Percentiles rank a stretch among this genome's conserved stretches.
Evolutionary conservation across 2,797 vertebrate genomes (phyloP).

Genomic region (Sebastes oblongus): DNA sequence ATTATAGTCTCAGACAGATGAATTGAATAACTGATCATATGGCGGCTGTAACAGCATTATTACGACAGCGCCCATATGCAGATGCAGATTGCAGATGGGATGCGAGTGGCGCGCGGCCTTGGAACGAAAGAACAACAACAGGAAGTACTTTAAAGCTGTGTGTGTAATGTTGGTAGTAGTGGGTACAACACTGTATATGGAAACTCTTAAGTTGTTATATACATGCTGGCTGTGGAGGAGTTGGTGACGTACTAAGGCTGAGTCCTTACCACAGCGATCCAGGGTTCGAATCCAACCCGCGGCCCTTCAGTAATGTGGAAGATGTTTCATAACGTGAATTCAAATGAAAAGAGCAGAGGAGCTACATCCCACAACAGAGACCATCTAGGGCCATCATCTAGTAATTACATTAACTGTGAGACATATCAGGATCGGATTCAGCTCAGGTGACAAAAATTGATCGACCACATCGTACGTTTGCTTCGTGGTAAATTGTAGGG

Average conservation of each 20-base stretch:
- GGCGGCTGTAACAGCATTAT: not conserved
- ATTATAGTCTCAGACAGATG: not conserved
- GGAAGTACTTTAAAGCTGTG: not conserved
- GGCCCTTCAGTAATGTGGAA: not conserved
- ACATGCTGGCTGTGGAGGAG: not conserved
- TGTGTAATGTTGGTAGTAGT: not conserved
- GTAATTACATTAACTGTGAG: not conserved
- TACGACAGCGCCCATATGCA: not conserved
- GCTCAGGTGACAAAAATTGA: not conserved
- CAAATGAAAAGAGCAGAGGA: not conserved
- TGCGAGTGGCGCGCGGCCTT: not conserved
- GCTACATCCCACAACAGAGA: not conserved
- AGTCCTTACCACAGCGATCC: not conserved
- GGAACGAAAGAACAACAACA: not conserved
- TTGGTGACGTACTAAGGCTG: not conserved
- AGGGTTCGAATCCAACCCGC: too few species aligned
- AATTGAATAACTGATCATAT: conserved; percentile 24
- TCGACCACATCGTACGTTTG: not conserved
- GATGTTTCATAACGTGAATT: not conserved
- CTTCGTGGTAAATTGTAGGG: not conserved
- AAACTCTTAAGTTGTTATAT: not conserved
- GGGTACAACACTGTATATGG: not conserved
- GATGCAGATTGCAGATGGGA: conserved; percentile 8
- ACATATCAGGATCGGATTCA: not conserved
- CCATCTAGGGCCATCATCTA: not conserved